Base-by-base conservation (phyloP, 2,888 invertebrate species). In the Luperina nickerlii region DNA sequence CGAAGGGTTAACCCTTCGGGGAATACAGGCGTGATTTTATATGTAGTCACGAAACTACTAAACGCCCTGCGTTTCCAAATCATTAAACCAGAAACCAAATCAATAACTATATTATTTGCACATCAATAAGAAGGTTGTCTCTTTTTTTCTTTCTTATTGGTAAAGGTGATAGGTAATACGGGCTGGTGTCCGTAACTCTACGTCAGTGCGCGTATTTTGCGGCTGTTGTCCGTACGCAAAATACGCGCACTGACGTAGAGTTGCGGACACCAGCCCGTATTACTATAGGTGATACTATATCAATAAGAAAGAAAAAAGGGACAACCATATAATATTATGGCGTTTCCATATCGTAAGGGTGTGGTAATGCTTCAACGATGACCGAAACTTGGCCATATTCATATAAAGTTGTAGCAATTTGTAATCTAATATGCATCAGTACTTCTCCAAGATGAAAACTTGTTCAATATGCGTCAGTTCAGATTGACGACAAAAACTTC, bases 381-480 rank as follows among this genome's bases (percentile, higher is more conserved):
- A 20, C 66, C 42, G 1, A 82, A 83, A 83, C 73, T 83, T 81
- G 13, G 38, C 66, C 63, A 69, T 76, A 85, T 70, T 70, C 76
- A 72, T 66, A 73, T 66, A 76, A 85, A 81, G 76, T 85, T 83
- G 45, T 15, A n/a, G 54, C 20, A 73, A 85, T 42, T 73, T 27
- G 82, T 73, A 76, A 85, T 83, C 48, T 73, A 67, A 70, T 85
- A 83, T 85, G 82, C 76, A 83, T 85, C 73, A 83, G 57, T 48
- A 81, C 32, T 74, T 65, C 73, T 73, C 38, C 11, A 42, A 76
- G 83, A 69, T 1, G 51, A 54, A 70, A 76, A 85, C 86, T 83
- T 85, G 70, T 76, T 51, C 69, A 83, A 83, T 85, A 83, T 76
- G 70, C 48, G 77, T 69, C n/a, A 69, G n/a, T 74, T 68, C 15